Evolutionary conservation across 35 echinoderm and acorn worm species (phyloP).

Genomic region (Holothuria glaberrima): DNA sequence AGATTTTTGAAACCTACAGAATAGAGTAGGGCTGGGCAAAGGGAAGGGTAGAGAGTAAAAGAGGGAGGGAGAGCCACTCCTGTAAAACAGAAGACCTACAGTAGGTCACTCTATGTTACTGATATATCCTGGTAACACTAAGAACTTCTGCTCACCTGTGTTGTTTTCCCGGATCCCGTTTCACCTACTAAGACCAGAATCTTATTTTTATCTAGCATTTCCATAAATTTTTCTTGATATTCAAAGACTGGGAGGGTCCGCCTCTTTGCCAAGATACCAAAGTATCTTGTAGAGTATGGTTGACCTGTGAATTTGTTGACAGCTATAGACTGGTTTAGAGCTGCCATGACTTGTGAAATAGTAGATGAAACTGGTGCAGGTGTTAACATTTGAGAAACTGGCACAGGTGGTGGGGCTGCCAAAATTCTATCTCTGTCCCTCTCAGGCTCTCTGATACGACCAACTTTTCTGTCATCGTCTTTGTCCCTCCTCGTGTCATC

Average conservation of each 20-base stretch:
- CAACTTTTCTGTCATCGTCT: slow-evolving; percentile 71
- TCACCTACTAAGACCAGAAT: slow-evolving; percentile 95
- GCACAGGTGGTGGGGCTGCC: not conserved
- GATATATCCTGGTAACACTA: no score
- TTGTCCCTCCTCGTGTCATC: slow-evolving; percentile 51
- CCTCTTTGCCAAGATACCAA: slow-evolving; percentile 80
- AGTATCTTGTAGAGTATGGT: slow-evolving; percentile 85
- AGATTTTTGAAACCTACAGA: no score
- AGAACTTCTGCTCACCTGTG: slow-evolving; percentile 74
- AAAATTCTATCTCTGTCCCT: slow-evolving; percentile 60
- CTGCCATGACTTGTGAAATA: slow-evolving; percentile 29
- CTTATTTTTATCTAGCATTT: slow-evolving; percentile 90
- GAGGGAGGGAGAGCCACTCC: no score
- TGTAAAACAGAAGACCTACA: no score
- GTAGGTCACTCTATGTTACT: no score
- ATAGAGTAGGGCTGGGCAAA: no score
- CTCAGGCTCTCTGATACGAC: slow-evolving; percentile 69
- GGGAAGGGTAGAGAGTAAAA: no score
- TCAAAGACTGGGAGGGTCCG: slow-evolving; percentile 89
- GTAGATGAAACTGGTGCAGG: not conserved
- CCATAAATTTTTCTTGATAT: slow-evolving; percentile 93
- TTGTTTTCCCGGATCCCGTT: slow-evolving; percentile 99
- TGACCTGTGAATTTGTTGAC: slow-evolving; percentile 54
- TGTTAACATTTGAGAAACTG: not conserved
- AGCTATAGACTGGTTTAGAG: slow-evolving; percentile 39